Evolutionary conservation across 2,888 invertebrate species (phyloP).

Genomic region (Sarcophaga carnaria): DNA sequence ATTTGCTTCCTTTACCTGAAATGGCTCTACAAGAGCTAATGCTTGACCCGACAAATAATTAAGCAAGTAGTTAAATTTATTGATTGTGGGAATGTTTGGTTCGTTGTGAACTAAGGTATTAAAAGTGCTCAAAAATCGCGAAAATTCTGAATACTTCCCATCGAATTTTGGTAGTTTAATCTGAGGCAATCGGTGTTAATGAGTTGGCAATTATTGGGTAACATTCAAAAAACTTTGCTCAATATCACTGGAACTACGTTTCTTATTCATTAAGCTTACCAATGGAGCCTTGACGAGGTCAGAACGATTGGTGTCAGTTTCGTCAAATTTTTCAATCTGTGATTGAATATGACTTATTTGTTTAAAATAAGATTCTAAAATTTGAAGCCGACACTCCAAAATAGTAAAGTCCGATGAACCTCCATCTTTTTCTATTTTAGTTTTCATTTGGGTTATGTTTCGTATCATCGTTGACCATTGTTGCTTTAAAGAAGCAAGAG

Average conservation of each 20-base stretch:
- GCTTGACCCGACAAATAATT: constrained; percentile 37
- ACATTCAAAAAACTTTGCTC: neutral
- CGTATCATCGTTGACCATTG: constrained; percentile 44
- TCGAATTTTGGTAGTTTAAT: constrained; percentile 16
- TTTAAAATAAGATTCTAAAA: constrained; percentile 51
- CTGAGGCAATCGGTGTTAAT: constrained; percentile 26
- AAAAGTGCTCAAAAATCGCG: constrained; percentile 2
- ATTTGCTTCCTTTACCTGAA: constrained; percentile 47
- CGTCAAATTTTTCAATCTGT: neutral
- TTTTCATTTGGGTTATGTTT: constrained; percentile 40
- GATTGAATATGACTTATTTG: constrained; percentile 48
- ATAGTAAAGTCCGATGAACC: constrained; percentile 31
- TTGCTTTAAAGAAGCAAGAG: constrained; percentile 36
- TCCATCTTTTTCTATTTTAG: constrained; percentile 43
- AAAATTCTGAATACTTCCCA: constrained; percentile 25
- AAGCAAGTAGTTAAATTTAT: constrained; percentile 30
- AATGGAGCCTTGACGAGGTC: neutral
- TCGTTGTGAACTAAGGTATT: constrained; percentile 24
- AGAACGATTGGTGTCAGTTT: neutral
- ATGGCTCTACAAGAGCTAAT: constrained; percentile 33
- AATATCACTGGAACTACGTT: neutral
- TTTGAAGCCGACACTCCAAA: constrained; percentile 52
- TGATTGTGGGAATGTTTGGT: constrained; percentile 20
- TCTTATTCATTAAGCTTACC: neutral
- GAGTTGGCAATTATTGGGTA: constrained; percentile 8